Evolutionary conservation across 2,888 invertebrate species (phyloP), one percentile per base, ranked within the genome.

Genomic region (Spilosoma lubricipeda): DNA sequence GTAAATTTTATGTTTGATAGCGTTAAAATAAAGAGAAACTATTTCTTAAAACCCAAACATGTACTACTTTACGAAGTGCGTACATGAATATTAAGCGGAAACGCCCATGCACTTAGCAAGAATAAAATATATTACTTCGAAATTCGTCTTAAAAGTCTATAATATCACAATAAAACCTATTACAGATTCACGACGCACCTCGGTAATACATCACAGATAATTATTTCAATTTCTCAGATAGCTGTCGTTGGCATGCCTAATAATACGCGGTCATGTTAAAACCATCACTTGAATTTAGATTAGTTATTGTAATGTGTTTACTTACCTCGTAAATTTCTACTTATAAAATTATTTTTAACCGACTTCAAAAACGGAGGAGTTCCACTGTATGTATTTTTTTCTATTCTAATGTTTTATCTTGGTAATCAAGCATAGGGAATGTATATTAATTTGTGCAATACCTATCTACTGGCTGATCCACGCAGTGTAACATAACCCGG

Each of bases 151-250:
- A 77, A 80, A 74, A 75, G 56, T 67, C 69, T 73, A 70, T 72
- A 76, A 71, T 78, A 70, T 76, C 70, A 68, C 42, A 71, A 80
- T 82, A 80, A 83, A 85, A 74, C 66, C 72, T 77, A 70, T 82
- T 78, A 78, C 30, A 75, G 74, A 91, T 88, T 88, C 90, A 75
- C 48, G 56, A 73, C 92, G 89, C 88, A 88, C 75, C 73, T 71
- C 75, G 73, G 76, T 85, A 87, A 88, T 93, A 89, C 86, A 91
- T 93, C 91, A 92, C 90, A 83, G 89, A 86, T 93, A 94, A 93
- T 93, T 93, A 94, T 94, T 93, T 93, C 90, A 92, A 93, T 94
- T 93, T 92, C 91, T 92, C 88, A 89, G 90, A 89, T 92, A 88
- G 89, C 88, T 89, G 89, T 90, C 88, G 87, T 88, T 86, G 85